These are phyloP conservation scores for Dascillus cervinus DNA, from an alignment of 2,888 invertebrate species.

Conservation along the genomic window DNA sequence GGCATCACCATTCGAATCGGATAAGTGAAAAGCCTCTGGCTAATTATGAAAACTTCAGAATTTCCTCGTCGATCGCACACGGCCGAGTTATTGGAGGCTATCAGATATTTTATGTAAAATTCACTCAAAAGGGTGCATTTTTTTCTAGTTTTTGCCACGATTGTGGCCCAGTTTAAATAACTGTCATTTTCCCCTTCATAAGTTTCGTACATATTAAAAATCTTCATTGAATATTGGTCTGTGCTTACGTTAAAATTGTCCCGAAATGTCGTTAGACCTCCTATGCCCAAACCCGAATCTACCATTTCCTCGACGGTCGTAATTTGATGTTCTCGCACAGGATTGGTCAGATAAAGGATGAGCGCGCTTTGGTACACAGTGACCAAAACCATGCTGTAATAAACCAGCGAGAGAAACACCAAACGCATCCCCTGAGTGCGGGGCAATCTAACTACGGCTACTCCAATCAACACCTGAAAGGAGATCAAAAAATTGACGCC, in stretches of 20 bases:
- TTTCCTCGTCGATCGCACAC: slow-evolving; percentile 11
- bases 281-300: slow-evolving; percentile 42
- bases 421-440: slow-evolving; percentile 43
- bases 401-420: slow-evolving; percentile 48
- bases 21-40: slow-evolving; percentile 45
- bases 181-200: slow-evolving; percentile 16
- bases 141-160: slow-evolving; percentile 18
- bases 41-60: slow-evolving; percentile 18
- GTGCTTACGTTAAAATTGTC: slow-evolving; percentile 32
- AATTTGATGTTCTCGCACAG: slow-evolving; percentile 49
- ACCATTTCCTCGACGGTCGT: slow-evolving; percentile 47
- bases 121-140: slow-evolving; percentile 24
- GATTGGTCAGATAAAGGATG: slow-evolving; percentile 50
- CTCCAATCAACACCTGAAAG: slow-evolving; percentile 41
- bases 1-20: slow-evolving; percentile 49
- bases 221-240: slow-evolving; percentile 13
- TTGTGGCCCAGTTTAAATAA: slow-evolving; percentile 18
- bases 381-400: slow-evolving; percentile 48
- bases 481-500: slow-evolving; percentile 17
- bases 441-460: slow-evolving; percentile 46
- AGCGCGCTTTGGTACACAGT: slow-evolving; percentile 53
- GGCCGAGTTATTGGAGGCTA: slow-evolving; percentile 13
- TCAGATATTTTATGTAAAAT: slow-evolving; percentile 20
- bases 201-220: slow-evolving; percentile 18
- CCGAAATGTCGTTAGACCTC: slow-evolving; percentile 40